A percentile compares a stretch with the other conserved stretches of the same genome.
These are phyloP conservation scores for Rhingia campestris DNA, from an alignment of 2,888 invertebrate species.

Conservation along the genomic window DNA sequence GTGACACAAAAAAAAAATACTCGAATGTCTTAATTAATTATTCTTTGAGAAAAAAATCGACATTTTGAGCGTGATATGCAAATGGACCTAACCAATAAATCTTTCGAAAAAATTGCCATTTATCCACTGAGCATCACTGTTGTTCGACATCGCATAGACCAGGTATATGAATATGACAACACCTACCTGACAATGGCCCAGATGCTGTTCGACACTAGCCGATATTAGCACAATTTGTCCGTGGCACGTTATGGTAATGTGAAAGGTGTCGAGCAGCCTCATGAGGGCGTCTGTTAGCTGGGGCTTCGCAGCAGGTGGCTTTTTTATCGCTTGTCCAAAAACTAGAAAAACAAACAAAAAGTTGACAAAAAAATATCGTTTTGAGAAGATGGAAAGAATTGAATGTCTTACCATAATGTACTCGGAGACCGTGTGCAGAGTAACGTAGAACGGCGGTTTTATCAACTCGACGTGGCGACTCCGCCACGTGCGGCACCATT, in stretches of 20 bases:
- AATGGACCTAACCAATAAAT: background rate
- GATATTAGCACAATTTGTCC: slow-evolving; percentile 94
- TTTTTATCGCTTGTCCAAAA: slow-evolving; percentile 84
- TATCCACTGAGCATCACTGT: too few species aligned
- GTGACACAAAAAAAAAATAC: too few species aligned
- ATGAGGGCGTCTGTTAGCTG: slow-evolving; percentile 86
- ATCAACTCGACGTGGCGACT: slow-evolving; percentile 92
- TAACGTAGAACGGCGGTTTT: slow-evolving; percentile 95
- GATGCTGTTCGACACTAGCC: slow-evolving; percentile 90
- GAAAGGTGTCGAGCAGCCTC: slow-evolving; percentile 90
- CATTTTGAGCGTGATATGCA: slow-evolving; percentile 8
- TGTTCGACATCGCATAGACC: slow-evolving; percentile 1
- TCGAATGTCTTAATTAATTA: slow-evolving; percentile 1
- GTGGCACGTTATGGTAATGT: slow-evolving; percentile 90
- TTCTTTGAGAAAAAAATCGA: slow-evolving; percentile 3
- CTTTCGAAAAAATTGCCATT: background rate
- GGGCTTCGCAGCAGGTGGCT: slow-evolving; percentile 82
- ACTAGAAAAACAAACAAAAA: slow-evolving; percentile 78
- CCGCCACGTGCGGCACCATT: slow-evolving; percentile 92
- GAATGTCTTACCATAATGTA: slow-evolving; percentile 86
- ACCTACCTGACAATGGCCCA: slow-evolving; percentile 92
- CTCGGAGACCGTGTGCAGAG: slow-evolving; percentile 92
- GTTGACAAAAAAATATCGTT: background rate
- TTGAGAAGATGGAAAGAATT: background rate
- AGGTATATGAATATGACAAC: slow-evolving; percentile 34